These are phyloP conservation scores for Gallinago media DNA, from an alignment of 2,113 vertebrate species.

Conservation along the genomic window DNA sequence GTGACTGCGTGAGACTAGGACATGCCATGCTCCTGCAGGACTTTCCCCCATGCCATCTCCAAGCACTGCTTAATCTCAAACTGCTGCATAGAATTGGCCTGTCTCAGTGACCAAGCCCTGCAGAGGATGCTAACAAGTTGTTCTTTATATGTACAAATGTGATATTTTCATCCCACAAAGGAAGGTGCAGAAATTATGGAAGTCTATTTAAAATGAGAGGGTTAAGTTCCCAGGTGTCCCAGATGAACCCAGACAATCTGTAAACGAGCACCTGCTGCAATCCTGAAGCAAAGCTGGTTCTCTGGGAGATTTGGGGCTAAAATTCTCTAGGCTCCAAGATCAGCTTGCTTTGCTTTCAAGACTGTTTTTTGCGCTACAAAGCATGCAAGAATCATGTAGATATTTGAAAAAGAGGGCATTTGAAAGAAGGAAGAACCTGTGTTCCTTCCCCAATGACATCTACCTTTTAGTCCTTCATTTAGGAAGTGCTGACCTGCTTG, in stretches of 20 bases:
- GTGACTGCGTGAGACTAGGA: background rate
- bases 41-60: background rate
- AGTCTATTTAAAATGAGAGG: background rate
- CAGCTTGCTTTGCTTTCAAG: background rate
- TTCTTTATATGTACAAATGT: background rate
- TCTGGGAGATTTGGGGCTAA: background rate
- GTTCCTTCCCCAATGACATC: background rate
- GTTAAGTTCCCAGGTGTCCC: background rate
- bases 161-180: accelerated
- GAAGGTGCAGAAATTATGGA: background rate
- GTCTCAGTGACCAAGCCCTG: background rate
- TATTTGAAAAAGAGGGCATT: background rate
- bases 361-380: background rate
- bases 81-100: background rate
- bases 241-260: background rate
- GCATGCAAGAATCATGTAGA: background rate
- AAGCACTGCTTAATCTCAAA: background rate
- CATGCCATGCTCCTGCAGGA: background rate
- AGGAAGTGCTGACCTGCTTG: background rate
- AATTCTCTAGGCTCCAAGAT: background rate
- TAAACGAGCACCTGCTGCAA: background rate
- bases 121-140: background rate
- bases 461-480: background rate
- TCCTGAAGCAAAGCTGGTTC: background rate
- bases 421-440: background rate